Conservation (phyloP, 2,113 vertebrate genomes). For the Falcunculus frontatus region DNA sequence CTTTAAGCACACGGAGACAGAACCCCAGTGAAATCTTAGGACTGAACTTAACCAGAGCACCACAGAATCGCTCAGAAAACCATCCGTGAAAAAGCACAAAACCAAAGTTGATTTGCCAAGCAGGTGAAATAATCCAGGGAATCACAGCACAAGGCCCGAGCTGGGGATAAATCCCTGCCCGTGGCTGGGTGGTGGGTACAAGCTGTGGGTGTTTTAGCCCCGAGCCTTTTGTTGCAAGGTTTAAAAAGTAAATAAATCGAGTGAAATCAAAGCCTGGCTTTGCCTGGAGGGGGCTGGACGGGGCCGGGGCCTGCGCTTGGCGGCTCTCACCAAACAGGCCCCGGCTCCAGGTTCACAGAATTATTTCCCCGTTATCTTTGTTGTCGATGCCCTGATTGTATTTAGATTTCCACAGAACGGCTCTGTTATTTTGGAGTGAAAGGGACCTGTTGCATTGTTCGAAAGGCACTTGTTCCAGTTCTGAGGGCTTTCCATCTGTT, state of each 20-base stretch:
- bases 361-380: slow-evolving; percentile 81
- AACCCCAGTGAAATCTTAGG: neutral
- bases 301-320: neutral
- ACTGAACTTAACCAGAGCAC: neutral
- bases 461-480: slow-evolving; percentile 61
- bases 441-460: slow-evolving; percentile 78
- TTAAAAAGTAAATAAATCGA: neutral
- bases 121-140: neutral
- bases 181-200: neutral
- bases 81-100: neutral
- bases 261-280: neutral
- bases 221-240: neutral
- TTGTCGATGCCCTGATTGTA: slow-evolving; percentile 75
- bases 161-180: neutral
- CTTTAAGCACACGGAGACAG: rapidly evolving
- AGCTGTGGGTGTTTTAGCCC: neutral
- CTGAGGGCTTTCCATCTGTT: slow-evolving; percentile 80
- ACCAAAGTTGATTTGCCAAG: neutral
- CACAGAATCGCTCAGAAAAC: neutral
- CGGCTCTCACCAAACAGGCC: neutral
- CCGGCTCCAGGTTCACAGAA: slow-evolving; percentile 77
- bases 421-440: slow-evolving; percentile 60
- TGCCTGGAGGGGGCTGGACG: neutral
- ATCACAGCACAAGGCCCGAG: neutral
- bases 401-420: slow-evolving; percentile 61